A percentile compares a stretch with the other conserved stretches of the same genome.
Evolutionary conservation across 2,797 vertebrate species (phyloP).

Genomic region (Crypturellus tataupa): DNA sequence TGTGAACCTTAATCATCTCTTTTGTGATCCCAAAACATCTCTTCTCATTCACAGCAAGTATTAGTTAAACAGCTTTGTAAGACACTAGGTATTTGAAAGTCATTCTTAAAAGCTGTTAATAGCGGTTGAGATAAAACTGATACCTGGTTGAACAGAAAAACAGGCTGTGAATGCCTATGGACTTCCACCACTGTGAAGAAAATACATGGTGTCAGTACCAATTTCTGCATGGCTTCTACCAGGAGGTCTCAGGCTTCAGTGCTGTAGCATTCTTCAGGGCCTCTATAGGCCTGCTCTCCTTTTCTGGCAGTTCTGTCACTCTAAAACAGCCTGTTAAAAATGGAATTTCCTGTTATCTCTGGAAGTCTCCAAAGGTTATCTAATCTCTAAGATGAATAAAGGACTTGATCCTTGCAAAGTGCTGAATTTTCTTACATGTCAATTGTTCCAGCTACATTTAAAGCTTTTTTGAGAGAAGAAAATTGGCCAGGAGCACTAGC

Average conservation of each 20-base stretch:
- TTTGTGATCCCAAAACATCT: not conserved
- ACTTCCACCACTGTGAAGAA: not conserved
- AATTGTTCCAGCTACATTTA: not conserved
- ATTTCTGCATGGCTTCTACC: not conserved
- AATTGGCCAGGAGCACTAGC: slow-evolving; percentile 50
- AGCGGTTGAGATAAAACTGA: not conserved
- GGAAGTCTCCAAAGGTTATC: not conserved
- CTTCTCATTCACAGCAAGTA: not conserved
- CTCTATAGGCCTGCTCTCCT: not conserved
- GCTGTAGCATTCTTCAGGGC: not conserved
- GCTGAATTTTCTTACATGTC: not conserved
- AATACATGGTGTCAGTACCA: not conserved
- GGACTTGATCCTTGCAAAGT: not conserved
- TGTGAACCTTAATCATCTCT: not conserved
- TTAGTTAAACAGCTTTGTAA: not conserved
- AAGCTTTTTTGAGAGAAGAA: slow-evolving; percentile 34
- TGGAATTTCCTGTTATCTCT: not conserved
- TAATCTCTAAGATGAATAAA: not conserved
- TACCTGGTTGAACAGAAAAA: not conserved
- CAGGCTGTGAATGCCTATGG: not conserved
- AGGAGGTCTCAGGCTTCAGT: not conserved
- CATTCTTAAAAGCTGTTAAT: not conserved
- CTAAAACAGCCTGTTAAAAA: not conserved
- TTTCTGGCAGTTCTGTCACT: not conserved
- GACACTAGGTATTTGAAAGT: not conserved